These are phyloP conservation scores for Lates japonicus DNA, from an alignment of 2,797 vertebrate genomes.

Conservation along the genomic window DNA sequence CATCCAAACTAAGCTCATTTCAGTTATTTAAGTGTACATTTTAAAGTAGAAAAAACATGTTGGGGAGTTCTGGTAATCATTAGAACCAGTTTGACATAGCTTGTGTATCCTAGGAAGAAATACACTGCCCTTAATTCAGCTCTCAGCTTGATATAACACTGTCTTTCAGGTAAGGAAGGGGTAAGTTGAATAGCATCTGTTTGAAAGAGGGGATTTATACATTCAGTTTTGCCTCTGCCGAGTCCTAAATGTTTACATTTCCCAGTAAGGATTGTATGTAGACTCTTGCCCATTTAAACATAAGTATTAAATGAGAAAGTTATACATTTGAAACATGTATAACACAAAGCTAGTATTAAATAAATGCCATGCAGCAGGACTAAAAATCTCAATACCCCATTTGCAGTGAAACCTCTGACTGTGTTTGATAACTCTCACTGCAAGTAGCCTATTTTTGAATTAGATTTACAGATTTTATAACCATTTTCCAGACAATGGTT, in stretches of 20 bases:
- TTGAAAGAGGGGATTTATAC: not conserved
- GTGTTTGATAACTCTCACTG: slow-evolving; percentile 22
- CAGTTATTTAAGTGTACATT: not conserved
- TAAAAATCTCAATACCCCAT: not conserved
- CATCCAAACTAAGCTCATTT: not conserved
- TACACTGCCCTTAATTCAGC: not conserved
- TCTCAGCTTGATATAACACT: not conserved
- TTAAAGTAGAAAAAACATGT: not conserved
- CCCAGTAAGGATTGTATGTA: not conserved
- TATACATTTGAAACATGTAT: not conserved
- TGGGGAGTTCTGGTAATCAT: not conserved
- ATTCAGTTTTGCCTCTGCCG: not conserved
- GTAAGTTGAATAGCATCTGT: slow-evolving; percentile 3
- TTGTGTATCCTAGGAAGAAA: not conserved
- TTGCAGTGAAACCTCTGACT: not conserved
- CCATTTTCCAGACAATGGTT: slow-evolving; percentile 47
- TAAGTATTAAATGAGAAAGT: not conserved
- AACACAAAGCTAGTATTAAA: not conserved
- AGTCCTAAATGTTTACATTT: slow-evolving; percentile 2
- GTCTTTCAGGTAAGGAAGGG: not conserved
- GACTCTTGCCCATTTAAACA: not conserved
- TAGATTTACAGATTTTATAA: slow-evolving; percentile 69
- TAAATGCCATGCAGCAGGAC: not conserved
- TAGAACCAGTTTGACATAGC: not conserved
- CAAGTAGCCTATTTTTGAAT: slow-evolving; percentile 48